Percentiles rank a stretch among this genome's conserved stretches.
Evolutionary conservation across 2,888 invertebrate species (phyloP).

Genomic region (Andricus quercusramuli): DNA sequence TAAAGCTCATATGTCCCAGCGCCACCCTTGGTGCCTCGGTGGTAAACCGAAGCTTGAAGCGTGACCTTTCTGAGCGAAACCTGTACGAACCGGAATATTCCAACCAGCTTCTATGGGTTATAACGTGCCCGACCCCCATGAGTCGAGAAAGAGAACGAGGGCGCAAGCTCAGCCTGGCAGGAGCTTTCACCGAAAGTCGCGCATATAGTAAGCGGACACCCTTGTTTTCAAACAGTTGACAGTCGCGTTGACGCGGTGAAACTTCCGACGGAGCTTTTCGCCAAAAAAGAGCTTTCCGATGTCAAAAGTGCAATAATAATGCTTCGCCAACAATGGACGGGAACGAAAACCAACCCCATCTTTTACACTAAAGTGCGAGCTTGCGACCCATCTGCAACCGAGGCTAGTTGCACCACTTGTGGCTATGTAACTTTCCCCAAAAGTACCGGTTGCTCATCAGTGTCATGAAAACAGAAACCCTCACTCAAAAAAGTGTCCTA

Average conservation of each 20-base stretch:
- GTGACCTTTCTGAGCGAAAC: conserved; percentile 35
- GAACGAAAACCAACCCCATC: conserved; percentile 46
- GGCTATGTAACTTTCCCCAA: conserved; percentile 8
- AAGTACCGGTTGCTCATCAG: conserved; percentile 1
- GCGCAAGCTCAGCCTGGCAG: conserved; percentile 51
- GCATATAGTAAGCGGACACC: conserved; percentile 51
- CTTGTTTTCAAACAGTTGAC: conserved; percentile 58
- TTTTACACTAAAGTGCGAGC: conserved; percentile 17
- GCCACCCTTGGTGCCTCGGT: conserved; percentile 14
- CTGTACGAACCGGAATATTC: conserved; percentile 17
- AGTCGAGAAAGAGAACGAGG: conserved; percentile 30
- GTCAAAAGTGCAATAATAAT: conserved; percentile 45
- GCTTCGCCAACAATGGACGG: conserved; percentile 49
- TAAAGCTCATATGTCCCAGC: conserved; percentile 12
- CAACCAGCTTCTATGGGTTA: conserved; percentile 45
- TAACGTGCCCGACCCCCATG: conserved; percentile 47
- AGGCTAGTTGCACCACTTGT: neutral
- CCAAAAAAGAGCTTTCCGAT: conserved; percentile 32
- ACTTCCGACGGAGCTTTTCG: conserved; percentile 47
- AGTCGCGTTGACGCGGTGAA: conserved; percentile 49
- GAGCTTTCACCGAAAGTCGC: conserved; percentile 50
- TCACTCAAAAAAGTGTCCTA: neutral
- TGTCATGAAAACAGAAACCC: neutral
- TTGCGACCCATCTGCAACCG: neutral
- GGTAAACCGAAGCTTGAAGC: conserved; percentile 23